These are phyloP conservation scores for Sceloporus tristichus DNA, from an alignment of 2,113 vertebrate species.

Conservation along the genomic window DNA sequence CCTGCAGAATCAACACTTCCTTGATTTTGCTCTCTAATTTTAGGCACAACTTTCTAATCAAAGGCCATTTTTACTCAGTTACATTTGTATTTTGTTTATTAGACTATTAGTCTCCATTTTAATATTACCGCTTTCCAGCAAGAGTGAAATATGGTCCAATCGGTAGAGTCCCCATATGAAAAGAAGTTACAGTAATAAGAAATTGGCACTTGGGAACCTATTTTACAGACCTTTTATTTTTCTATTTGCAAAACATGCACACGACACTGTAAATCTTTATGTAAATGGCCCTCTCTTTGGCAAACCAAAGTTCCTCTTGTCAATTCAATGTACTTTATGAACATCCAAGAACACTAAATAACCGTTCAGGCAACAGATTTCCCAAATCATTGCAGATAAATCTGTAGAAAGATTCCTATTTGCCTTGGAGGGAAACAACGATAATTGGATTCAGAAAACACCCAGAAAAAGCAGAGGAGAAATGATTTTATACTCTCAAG, in stretches of 20 bases:
- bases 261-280: slow-evolving; percentile 54
- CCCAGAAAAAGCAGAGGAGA: slow-evolving; percentile 26
- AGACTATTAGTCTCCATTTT: background rate
- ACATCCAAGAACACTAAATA: slow-evolving; percentile 43
- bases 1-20: background rate
- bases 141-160: slow-evolving; percentile 39
- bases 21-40: background rate
- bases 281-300: slow-evolving; percentile 52
- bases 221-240: slow-evolving; percentile 58
- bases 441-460: slow-evolving; percentile 39
- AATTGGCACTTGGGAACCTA: slow-evolving; percentile 13
- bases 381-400: slow-evolving; percentile 55
- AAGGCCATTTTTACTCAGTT: background rate
- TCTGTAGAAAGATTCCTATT: slow-evolving; percentile 49
- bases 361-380: slow-evolving; percentile 45
- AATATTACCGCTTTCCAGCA: slow-evolving; percentile 17
- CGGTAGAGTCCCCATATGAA: slow-evolving; percentile 34
- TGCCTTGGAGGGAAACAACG: slow-evolving; percentile 40
- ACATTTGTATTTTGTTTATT: slow-evolving; percentile 3
- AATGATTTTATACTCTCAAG: slow-evolving; percentile 40
- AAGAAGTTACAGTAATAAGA: slow-evolving; percentile 12
- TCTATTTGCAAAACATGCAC: slow-evolving; percentile 49
- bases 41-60: accelerated
- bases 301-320: slow-evolving; percentile 53
- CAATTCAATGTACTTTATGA: slow-evolving; percentile 38